Evolutionary conservation across 2,113 vertebrate species (phyloP), one percentile per base, ranked within the genome.

Genomic region (Lagenorhynchus albirostris): DNA sequence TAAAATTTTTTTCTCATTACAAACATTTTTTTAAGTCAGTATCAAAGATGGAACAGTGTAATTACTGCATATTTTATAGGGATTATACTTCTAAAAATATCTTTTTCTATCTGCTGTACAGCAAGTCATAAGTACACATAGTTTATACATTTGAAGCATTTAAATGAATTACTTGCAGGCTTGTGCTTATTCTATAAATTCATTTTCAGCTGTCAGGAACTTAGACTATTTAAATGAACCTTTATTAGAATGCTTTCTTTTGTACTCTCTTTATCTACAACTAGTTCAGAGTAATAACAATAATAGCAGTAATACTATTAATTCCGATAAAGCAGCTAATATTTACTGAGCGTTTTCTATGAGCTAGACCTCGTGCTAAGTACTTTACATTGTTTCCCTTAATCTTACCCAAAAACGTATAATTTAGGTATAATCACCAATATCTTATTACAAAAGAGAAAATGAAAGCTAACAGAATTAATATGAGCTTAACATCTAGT

Each of bases 201-300:
- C 86, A 70, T 97, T 92, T 97, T 60, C 77, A 95, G 26, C 71
- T 97, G 91, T 92, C 91, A 98, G 95, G 97, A 95, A 87, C 68
- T 97, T 98, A 97, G 55, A 97, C 92, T 95, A 95, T 50, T 74
- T 91, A 97, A 98, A 96, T 98, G 96, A 98, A 96, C 25, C 18
- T 63, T 95, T 70, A 89, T 86, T 90, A 88, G 20, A 94, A 88
- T 85, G 58, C 21, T 91, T 88, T 60, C 31, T 92, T 96, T 93
- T 96, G 26, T 87, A 41, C 4, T 63, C 23, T 47, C 25, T 36
- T 90, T 88, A 91, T 91, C 81, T 93, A 74, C 6, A 47, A 21
- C 44, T 88, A 50, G 12, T 81, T 88, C 77, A 80, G 53, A 62
- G 29, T 91, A 93, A 88, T 80, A 84, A 79, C 60, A 82, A 63